Conservation (phyloP, 2,797 vertebrate genomes). For the Ctenosaura bakeri region DNA sequence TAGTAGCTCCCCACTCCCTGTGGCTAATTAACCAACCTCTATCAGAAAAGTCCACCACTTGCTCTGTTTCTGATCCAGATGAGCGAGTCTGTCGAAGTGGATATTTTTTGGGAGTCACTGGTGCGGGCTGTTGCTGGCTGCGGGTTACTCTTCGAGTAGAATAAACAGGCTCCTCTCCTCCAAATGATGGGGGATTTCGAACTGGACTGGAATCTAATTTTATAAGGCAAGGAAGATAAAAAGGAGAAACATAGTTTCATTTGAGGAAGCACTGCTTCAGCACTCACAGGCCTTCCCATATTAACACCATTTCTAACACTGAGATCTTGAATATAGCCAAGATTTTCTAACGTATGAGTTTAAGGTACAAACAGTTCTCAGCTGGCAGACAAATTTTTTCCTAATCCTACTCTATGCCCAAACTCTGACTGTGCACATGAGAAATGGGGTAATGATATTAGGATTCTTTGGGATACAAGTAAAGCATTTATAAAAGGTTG, state of each 20-base stretch:
- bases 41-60: slow-evolving; percentile 87
- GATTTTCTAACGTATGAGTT: background rate
- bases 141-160: slow-evolving; percentile 93
- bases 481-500: no score
- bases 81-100: slow-evolving; percentile 93
- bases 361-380: background rate
- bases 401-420: background rate
- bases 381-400: background rate
- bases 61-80: slow-evolving; percentile 93
- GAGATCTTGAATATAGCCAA: background rate
- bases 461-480: no score
- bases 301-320: accelerated
- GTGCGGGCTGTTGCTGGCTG: slow-evolving; percentile 91
- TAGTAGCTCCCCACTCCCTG: background rate
- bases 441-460: no score
- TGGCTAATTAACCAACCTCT: slow-evolving; percentile 77
- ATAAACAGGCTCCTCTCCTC: slow-evolving; percentile 88
- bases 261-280: slow-evolving; percentile 21
- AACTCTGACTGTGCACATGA: background rate
- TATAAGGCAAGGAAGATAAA: background rate
- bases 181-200: slow-evolving; percentile 80
- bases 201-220: slow-evolving; percentile 85
- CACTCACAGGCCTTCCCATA: accelerated
- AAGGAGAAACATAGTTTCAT: slow-evolving; percentile 47
- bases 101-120: slow-evolving; percentile 92